phyloP scores from a whole-genome alignment of 2,888 invertebrate genomes.

The Phasia obesa region DNA sequence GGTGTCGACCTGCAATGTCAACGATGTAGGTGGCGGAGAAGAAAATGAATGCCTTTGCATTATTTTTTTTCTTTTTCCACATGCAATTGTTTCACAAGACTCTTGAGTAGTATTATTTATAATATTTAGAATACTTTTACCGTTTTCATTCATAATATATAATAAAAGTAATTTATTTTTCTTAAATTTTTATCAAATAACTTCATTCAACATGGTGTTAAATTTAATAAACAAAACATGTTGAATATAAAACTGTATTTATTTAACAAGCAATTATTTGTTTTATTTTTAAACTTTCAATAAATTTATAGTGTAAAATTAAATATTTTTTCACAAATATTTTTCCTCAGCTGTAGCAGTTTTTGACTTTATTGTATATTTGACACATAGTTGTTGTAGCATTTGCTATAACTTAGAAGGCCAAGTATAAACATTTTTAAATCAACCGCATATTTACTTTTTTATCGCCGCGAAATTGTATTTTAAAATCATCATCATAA shows the following conservation, averaged over 20 bases:
- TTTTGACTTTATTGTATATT: slow-evolving; percentile 20
- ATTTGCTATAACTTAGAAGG: slow-evolving; percentile 54
- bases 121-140: background rate
- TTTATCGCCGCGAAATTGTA: background rate
- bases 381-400: slow-evolving; percentile 41
- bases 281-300: background rate
- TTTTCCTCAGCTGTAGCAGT: slow-evolving; percentile 34
- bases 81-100: background rate
- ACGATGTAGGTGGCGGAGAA: background rate
- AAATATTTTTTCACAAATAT: slow-evolving; percentile 24
- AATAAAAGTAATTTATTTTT: background rate
- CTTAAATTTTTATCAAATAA: slow-evolving; percentile 23
- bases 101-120: background rate
- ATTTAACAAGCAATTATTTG: background rate
- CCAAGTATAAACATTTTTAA: too few relatives aligned
- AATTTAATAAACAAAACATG: background rate
- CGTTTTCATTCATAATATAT: slow-evolving; percentile 39
- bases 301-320: background rate
- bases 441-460: background rate
- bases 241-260: background rate
- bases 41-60: background rate
- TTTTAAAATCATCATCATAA: too few relatives aligned
- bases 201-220: background rate
- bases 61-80: background rate
- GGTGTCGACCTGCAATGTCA: slow-evolving; percentile 19